phyloP scores from a whole-genome alignment of 2,797 vertebrate genomes.

The Prionace glauca region DNA sequence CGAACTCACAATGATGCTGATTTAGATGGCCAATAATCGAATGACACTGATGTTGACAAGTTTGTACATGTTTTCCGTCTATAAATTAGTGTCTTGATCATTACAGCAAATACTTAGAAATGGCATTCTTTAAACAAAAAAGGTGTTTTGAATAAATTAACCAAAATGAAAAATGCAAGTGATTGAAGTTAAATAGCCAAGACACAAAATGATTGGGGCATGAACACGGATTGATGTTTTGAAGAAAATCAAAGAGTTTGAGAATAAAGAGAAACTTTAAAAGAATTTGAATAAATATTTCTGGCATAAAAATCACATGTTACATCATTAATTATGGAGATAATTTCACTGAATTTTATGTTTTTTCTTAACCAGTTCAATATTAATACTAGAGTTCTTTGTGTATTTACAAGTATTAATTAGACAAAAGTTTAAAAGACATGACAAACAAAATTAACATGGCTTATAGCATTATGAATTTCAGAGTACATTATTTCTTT shows the following conservation, averaged over 20 bases:
- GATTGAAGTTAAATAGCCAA: background rate
- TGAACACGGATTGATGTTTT: background rate
- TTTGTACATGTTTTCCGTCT: background rate
- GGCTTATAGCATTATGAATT: background rate
- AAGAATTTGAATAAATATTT: background rate
- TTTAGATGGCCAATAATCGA: background rate
- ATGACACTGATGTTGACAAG: background rate
- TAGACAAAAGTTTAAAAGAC: background rate
- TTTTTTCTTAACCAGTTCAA: background rate
- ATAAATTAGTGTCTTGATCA: background rate
- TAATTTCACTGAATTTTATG: background rate
- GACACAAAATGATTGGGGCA: background rate
- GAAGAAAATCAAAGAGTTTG: background rate
- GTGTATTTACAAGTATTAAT: background rate
- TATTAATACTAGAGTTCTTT: background rate
- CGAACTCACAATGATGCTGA: background rate
- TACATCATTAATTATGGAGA: background rate
- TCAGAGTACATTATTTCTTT: background rate
- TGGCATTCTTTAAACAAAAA: background rate
- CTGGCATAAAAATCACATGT: background rate
- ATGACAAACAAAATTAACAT: background rate
- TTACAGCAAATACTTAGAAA: background rate
- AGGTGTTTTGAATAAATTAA: background rate
- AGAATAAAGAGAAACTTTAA: background rate
- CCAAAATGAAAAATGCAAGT: background rate